Conservation (phyloP, 2,888 invertebrate species). For the Aporophyla lueneburgensis region DNA sequence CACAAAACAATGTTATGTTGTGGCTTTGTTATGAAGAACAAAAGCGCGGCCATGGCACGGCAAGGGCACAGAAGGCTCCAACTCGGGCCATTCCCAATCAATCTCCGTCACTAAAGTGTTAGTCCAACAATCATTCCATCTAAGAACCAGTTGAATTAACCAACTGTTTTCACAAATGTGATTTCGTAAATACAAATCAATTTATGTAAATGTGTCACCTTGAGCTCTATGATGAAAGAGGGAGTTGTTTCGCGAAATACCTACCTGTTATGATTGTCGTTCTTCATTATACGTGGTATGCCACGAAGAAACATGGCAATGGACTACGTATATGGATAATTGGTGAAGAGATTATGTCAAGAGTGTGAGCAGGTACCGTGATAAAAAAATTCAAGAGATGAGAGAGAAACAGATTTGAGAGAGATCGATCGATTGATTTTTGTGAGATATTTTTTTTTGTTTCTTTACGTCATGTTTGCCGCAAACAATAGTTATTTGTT, state of each 20-base stretch:
- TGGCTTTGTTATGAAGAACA: slow-evolving; percentile 45
- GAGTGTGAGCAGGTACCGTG: background rate
- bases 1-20: slow-evolving; percentile 1
- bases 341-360: slow-evolving; percentile 6
- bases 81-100: slow-evolving; percentile 73
- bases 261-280: slow-evolving; percentile 2
- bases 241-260: background rate
- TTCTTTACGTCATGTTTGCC: too few relatives aligned
- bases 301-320: background rate
- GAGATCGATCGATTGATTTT: too few relatives aligned
- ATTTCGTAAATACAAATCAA: slow-evolving; percentile 40
- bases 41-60: slow-evolving; percentile 43
- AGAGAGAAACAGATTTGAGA: too few relatives aligned
- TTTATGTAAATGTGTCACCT: slow-evolving; percentile 36
- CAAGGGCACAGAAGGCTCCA: slow-evolving; percentile 58
- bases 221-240: slow-evolving; percentile 11
- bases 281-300: slow-evolving; percentile 4
- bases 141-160: slow-evolving; percentile 50
- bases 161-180: slow-evolving; percentile 20
- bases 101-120: slow-evolving; percentile 68
- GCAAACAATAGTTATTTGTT: too few relatives aligned
- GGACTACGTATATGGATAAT: too few relatives aligned
- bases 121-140: slow-evolving; percentile 44
- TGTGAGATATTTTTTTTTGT: too few relatives aligned
- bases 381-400: background rate